phyloP scores from a whole-genome alignment of 2,797 vertebrate genomes.

The Petrocephalus schoutedeni region DNA sequence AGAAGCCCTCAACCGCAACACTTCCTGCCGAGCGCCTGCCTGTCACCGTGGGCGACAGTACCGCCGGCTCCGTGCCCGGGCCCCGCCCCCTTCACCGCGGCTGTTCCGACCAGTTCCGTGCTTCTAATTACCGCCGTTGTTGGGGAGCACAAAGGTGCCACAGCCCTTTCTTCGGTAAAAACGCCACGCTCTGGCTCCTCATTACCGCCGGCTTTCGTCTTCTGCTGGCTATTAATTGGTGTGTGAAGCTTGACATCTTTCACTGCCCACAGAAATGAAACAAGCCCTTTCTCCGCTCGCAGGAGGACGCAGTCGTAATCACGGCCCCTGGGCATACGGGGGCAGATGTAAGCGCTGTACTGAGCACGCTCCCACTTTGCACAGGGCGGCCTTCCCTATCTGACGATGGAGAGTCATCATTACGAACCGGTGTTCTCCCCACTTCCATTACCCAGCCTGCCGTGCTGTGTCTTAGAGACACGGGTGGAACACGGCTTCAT shows the following conservation, averaged over 20 bases:
- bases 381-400: neutral
- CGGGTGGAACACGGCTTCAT: neutral
- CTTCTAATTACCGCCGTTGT: slow-evolving; percentile 37
- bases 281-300: slow-evolving; percentile 1
- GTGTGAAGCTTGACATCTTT: slow-evolving; percentile 24
- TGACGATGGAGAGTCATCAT: neutral
- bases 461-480: neutral
- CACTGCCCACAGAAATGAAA: neutral
- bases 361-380: neutral
- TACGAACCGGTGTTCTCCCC: neutral
- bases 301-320: neutral
- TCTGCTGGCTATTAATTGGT: slow-evolving; percentile 44
- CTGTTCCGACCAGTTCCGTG: neutral
- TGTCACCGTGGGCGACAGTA: slow-evolving; percentile 11
- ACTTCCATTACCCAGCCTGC: neutral
- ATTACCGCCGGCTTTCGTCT: slow-evolving; percentile 57
- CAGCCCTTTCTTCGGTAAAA: neutral
- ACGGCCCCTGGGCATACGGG: slow-evolving; percentile 18
- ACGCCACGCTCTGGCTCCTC: slow-evolving; percentile 44
- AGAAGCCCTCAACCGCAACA: neutral
- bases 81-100: neutral
- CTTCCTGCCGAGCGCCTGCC: slow-evolving; percentile 8
- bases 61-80: neutral
- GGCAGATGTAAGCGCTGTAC: neutral
- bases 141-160: slow-evolving; percentile 33